Evolutionary conservation across 1,140 invertebrate species (phyloP).

Genomic region (Drosophila pseudoobscura): DNA sequence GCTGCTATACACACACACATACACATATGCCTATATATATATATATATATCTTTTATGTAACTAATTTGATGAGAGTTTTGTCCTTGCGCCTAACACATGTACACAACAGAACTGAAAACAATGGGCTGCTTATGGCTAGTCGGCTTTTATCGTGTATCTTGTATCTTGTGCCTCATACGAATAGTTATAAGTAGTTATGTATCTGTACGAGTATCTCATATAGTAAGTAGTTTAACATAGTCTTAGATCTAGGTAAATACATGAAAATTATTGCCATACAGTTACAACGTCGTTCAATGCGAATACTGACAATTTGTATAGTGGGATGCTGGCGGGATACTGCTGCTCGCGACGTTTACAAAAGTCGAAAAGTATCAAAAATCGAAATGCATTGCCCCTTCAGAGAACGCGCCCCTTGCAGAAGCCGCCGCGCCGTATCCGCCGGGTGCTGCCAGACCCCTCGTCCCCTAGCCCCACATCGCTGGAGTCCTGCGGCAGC

Average conservation of each 20-base stretch:
- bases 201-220: background rate
- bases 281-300: constrained; percentile 80
- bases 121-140: constrained; percentile 42
- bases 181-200: background rate
- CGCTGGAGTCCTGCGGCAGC: constrained; percentile 55
- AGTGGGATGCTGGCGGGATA: constrained; percentile 34
- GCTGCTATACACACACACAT: constrained; percentile 50
- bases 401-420: constrained; percentile 73
- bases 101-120: constrained; percentile 43
- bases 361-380: constrained; percentile 61
- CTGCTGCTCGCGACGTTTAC: no score
- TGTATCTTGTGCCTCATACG: constrained; percentile 20
- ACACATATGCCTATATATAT: constrained; percentile 43
- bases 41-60: constrained; percentile 24
- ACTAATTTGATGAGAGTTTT: constrained; percentile 29
- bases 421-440: constrained; percentile 73
- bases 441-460: constrained; percentile 41
- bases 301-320: constrained; percentile 70
- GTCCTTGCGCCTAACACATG: constrained; percentile 38
- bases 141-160: constrained; percentile 26
- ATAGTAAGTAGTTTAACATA: constrained; percentile 24
- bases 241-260: constrained; percentile 73
- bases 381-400: constrained; percentile 54
- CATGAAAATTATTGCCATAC: constrained; percentile 81
- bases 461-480: constrained; percentile 7